phyloP scores from a whole-genome alignment of 2,888 invertebrate genomes.

The Alloplasta piceator region DNA sequence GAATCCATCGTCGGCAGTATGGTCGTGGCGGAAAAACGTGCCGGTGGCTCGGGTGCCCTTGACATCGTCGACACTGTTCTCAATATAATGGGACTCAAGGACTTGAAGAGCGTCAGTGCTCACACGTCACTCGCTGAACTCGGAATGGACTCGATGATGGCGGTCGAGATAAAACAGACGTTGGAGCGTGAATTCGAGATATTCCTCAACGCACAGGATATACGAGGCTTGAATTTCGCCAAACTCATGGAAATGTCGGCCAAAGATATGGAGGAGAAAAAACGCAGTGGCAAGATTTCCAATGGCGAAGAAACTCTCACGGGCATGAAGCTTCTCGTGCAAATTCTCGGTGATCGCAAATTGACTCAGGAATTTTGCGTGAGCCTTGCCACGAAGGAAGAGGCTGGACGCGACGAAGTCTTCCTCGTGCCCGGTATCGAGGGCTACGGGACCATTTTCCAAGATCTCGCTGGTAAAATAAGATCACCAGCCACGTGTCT shows the following conservation, averaged over 20 bases:
- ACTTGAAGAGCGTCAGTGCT: slow-evolving; percentile 86
- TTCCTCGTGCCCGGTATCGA: slow-evolving; percentile 83
- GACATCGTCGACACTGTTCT: slow-evolving; percentile 90
- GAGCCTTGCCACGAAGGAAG: slow-evolving; percentile 69
- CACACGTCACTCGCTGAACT: slow-evolving; percentile 93
- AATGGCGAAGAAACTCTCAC: slow-evolving; percentile 56
- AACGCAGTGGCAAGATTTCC: slow-evolving; percentile 16
- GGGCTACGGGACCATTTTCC: slow-evolving; percentile 78
- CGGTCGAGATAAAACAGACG: slow-evolving; percentile 97
- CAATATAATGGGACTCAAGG: slow-evolving; percentile 84
- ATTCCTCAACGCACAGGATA: slow-evolving; percentile 93
- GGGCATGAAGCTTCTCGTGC: slow-evolving; percentile 72
- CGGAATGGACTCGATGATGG: slow-evolving; percentile 99
- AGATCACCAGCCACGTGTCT: slow-evolving; percentile 76
- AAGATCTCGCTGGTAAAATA: slow-evolving; percentile 76
- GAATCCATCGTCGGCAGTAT: slow-evolving; percentile 91
- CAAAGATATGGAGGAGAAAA: slow-evolving; percentile 64
- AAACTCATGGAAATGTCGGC: slow-evolving; percentile 84
- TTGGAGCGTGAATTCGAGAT: slow-evolving; percentile 95
- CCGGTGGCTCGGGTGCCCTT: slow-evolving; percentile 86
- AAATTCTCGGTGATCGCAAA: slow-evolving; percentile 63
- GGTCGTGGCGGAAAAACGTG: slow-evolving; percentile 93
- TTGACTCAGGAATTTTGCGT: slow-evolving; percentile 68
- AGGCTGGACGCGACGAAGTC: slow-evolving; percentile 70
- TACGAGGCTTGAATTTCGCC: slow-evolving; percentile 91